Percentiles rank a stretch among this genome's conserved stretches.
These are phyloP conservation scores for Lasioglossum marginatum DNA, from an alignment of 2,888 invertebrate genomes.

Conservation along the genomic window DNA sequence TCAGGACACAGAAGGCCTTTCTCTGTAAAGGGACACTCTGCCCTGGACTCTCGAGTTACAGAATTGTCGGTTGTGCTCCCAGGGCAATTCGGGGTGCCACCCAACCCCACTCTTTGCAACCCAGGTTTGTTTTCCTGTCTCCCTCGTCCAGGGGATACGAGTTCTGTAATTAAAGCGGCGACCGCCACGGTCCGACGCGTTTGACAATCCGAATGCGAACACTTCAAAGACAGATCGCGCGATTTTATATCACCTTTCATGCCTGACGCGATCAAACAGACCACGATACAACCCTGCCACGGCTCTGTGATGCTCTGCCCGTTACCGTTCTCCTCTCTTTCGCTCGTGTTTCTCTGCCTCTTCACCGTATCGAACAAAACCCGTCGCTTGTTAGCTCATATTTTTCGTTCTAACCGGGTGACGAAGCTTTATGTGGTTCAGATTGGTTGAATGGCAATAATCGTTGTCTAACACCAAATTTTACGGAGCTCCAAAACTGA, in stretches of 20 bases:
- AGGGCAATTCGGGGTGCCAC: not conserved
- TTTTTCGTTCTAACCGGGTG: not conserved
- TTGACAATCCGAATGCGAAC: slow-evolving; percentile 62
- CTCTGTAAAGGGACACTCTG: slow-evolving; percentile 27
- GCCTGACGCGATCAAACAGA: not conserved
- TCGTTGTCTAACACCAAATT: not conserved
- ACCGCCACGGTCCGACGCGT: slow-evolving; percentile 51
- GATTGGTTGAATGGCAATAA: not conserved
- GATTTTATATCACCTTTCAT: slow-evolving; percentile 50
- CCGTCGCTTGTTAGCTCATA: not conserved
- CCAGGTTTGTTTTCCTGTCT: slow-evolving; percentile 63
- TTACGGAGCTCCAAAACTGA: not conserved
- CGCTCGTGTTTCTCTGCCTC: not conserved
- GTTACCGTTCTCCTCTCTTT: not conserved
- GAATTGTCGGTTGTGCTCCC: slow-evolving; percentile 58
- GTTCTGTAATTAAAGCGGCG: slow-evolving; percentile 68
- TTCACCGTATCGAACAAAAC: not conserved
- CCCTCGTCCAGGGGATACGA: slow-evolving; percentile 11
- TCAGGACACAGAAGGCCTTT: not conserved
- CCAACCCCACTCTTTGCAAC: not conserved
- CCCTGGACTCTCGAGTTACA: slow-evolving; percentile 44
- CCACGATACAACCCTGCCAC: not conserved
- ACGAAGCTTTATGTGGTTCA: not conserved
- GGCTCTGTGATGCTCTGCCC: not conserved
- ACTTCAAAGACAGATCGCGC: slow-evolving; percentile 63